Conservation (phyloP, 1,140 invertebrate genomes). For the Lepidurus couesii region DNA sequence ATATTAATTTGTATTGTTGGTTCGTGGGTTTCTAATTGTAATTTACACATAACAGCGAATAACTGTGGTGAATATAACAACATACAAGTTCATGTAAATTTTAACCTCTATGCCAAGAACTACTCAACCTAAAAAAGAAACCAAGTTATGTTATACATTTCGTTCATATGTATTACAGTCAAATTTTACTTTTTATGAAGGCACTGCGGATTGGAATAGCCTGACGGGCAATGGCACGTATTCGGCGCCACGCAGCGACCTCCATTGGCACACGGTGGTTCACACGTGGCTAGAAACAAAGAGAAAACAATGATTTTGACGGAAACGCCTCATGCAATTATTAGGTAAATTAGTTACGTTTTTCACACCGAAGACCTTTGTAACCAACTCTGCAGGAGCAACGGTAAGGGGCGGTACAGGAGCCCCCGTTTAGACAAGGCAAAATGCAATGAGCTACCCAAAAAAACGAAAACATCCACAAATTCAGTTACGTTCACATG, state of each 20-base stretch:
- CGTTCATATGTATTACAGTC: background rate
- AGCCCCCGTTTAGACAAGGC: conserved; percentile 46
- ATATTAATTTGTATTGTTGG: background rate
- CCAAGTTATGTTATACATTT: background rate
- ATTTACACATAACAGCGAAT: background rate
- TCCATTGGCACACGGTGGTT: conserved; percentile 37
- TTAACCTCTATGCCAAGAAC: conserved; percentile 1
- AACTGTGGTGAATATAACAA: background rate
- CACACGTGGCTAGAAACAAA: conserved; percentile 37
- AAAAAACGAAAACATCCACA: conserved; percentile 22
- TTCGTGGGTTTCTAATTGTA: background rate
- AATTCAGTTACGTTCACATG: conserved; percentile 2
- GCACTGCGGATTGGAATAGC: conserved; percentile 35
- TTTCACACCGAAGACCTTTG: conserved; percentile 35
- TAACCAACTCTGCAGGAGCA: conserved; percentile 44
- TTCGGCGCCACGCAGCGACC: conserved; percentile 40
- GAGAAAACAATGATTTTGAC: background rate
- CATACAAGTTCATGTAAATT: background rate
- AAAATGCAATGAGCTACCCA: conserved; percentile 40
- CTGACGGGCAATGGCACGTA: conserved; percentile 38
- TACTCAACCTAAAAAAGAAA: background rate
- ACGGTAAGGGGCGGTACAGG: conserved; percentile 43
- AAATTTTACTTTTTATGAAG: conserved; percentile 12
- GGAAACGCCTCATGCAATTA: conserved; percentile 5
- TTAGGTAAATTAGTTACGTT: conserved; percentile 37